These are phyloP conservation scores for Hemitrygon akajei DNA, from an alignment of 2,797 vertebrate species.

Conservation along the genomic window DNA sequence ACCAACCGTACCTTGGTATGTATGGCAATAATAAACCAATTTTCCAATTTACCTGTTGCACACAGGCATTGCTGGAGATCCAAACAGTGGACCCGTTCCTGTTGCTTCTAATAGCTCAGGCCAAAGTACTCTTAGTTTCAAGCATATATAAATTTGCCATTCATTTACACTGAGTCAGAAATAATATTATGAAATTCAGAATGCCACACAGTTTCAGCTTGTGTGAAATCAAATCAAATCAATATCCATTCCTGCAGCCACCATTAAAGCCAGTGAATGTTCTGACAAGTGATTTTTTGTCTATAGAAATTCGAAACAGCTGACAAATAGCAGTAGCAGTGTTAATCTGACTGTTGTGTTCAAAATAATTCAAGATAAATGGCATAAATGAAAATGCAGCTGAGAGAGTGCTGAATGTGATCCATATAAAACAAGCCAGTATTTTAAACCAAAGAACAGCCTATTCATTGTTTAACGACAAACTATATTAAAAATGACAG, in stretches of 20 bases:
- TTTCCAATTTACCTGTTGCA: no score
- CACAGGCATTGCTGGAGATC: no score
- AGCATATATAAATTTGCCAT: background rate
- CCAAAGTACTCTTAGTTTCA: background rate
- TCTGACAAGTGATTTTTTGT: background rate
- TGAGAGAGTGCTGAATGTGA: constrained; percentile 45
- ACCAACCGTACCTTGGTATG: no score
- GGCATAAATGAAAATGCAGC: constrained; percentile 48
- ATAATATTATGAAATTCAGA: background rate
- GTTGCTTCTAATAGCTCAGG: background rate
- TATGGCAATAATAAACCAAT: no score
- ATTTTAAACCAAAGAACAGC: background rate
- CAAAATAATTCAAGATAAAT: constrained; percentile 50
- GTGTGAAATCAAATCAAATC: constrained; percentile 20
- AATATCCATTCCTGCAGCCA: background rate
- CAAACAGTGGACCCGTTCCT: background rate
- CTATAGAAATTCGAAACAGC: background rate
- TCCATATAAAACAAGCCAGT: background rate
- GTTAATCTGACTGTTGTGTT: constrained; percentile 43
- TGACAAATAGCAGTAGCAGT: background rate
- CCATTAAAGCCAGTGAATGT: background rate
- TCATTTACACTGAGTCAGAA: background rate
- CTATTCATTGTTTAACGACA: background rate
- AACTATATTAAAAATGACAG: background rate
- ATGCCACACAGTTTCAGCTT: background rate